Base-by-base conservation (phyloP, 2,113 vertebrate species). In the Nicator chloris region DNA sequence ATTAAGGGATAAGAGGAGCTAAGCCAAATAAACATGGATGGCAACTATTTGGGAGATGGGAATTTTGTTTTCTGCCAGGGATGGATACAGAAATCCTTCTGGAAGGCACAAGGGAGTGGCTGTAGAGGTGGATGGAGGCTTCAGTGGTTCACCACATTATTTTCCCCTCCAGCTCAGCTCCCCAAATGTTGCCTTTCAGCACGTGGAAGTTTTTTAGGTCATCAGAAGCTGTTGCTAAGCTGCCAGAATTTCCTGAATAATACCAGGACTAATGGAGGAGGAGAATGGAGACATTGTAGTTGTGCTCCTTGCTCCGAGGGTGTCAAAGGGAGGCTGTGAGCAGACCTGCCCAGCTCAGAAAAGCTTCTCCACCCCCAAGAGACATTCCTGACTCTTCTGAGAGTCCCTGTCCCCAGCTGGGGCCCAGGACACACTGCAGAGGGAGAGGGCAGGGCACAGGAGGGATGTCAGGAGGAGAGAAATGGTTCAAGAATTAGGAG, bases 191-290 rank as follows among this genome's bases (percentile, higher is more conserved):
- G 30, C 77, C 79, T 84, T 79, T 27, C 30, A n/a, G 31, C 31
- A 37, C 11, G 33, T 33, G 81, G 82, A 44, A 35, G 68, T 80
- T 95, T 96, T 96, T 56, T 86, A 78, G 95, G 95, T 95, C 94
- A 94, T 68, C 68, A 95, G 68, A 75, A 66, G 37, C 47, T 64
- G 90, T 92, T 94, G 92, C 93, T 97, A 94, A 88, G 95, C 93
- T 96, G 92, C 93, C 90, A 66, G 60, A 54, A 56, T 68, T 90
- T 37, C 40, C 92, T 49, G 76, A 78, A 20, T 66, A 73, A 85
- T 3, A 26, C 6, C 75, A 15, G 17, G 20, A n/a, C 72, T 90
- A 49, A 90, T 88, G 17, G 5, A 66, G 79, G 90, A 51, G 45
- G 68, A 97, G 88, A 95, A 97, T 53, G 65, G 92, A 51, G 33